phyloP scores from a whole-genome alignment of 92 coral and sea anemone genomes.

The Phenganax marumi region DNA sequence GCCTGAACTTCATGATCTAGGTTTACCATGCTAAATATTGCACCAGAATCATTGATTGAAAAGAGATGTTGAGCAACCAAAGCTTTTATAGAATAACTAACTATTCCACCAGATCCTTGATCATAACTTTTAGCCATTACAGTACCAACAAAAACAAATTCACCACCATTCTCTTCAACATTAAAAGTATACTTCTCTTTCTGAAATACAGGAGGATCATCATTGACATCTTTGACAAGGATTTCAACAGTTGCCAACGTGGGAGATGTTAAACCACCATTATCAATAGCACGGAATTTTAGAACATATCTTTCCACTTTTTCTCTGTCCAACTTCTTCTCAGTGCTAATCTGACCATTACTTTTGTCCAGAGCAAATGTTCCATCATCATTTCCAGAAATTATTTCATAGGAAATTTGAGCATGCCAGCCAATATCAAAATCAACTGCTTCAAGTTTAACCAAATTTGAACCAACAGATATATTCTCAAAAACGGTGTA shows the following conservation, averaged over 20 bases:
- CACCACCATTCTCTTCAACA: slow-evolving; percentile 65
- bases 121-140: slow-evolving; percentile 90
- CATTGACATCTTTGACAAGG: slow-evolving; percentile 83
- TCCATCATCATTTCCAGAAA: slow-evolving; percentile 63
- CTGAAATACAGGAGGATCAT: slow-evolving; percentile 81
- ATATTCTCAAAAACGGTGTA: slow-evolving; percentile 65
- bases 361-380: slow-evolving; percentile 57
- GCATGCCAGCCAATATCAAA: slow-evolving; percentile 77
- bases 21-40: slow-evolving; percentile 51
- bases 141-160: slow-evolving; percentile 60
- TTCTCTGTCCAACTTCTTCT: slow-evolving; percentile 77
- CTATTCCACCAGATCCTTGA: slow-evolving; percentile 82
- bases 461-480: slow-evolving; percentile 49
- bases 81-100: slow-evolving; percentile 64
- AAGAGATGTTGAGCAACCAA: slow-evolving; percentile 57
- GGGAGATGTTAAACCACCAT: slow-evolving; percentile 68
- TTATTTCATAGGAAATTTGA: slow-evolving; percentile 57
- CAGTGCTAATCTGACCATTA: slow-evolving; percentile 62
- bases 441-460: slow-evolving; percentile 68
- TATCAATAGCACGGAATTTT: slow-evolving; percentile 66
- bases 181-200: slow-evolving; percentile 64
- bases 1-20: slow-evolving; percentile 78
- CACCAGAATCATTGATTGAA: slow-evolving; percentile 75
- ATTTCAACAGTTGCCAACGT: slow-evolving; percentile 67
- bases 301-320: slow-evolving; percentile 67